Conservation (phyloP, 2,888 invertebrate genomes). For the Pammene fasciana region DNA sequence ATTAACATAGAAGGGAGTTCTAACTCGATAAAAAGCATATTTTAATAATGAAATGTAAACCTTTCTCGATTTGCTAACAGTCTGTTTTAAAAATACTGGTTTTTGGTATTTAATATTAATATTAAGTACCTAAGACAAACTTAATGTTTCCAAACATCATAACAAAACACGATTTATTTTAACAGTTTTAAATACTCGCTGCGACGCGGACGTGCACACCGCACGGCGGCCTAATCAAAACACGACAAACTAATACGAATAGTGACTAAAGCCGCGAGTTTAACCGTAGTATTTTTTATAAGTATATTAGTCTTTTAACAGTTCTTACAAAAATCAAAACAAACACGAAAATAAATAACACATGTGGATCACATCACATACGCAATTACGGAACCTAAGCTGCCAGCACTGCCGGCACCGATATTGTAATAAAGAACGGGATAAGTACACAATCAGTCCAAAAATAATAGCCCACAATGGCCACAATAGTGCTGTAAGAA, state of each 20-base stretch:
- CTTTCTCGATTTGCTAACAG: conserved; percentile 17
- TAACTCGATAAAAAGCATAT: conserved; percentile 16
- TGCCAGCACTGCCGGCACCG: too few relatives aligned
- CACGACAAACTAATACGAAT: too few relatives aligned
- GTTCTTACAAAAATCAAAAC: conserved; percentile 11
- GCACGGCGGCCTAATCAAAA: too few relatives aligned
- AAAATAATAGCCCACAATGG: too few relatives aligned
- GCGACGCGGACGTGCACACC: too few relatives aligned
- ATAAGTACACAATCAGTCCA: too few relatives aligned
- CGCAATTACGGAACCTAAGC: too few relatives aligned
- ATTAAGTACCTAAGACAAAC: conserved; percentile 8
- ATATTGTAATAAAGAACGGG: too few relatives aligned
- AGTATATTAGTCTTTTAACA: background rate
- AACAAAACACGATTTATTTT: conserved; percentile 33
- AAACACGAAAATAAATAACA: background rate
- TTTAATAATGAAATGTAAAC: conserved; percentile 13
- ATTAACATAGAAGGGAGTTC: conserved; percentile 29
- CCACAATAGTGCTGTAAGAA: too few relatives aligned
- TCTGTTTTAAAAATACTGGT: conserved; percentile 1
- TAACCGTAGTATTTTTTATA: too few relatives aligned
- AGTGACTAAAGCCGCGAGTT: too few relatives aligned
- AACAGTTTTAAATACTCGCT: too few relatives aligned
- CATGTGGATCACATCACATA: background rate
- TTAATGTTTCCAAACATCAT: conserved; percentile 16
- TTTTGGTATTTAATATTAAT: conserved; percentile 18